These are phyloP conservation scores for Heliconius himera DNA, from an alignment of 1,140 invertebrate species.

Conservation along the genomic window DNA sequence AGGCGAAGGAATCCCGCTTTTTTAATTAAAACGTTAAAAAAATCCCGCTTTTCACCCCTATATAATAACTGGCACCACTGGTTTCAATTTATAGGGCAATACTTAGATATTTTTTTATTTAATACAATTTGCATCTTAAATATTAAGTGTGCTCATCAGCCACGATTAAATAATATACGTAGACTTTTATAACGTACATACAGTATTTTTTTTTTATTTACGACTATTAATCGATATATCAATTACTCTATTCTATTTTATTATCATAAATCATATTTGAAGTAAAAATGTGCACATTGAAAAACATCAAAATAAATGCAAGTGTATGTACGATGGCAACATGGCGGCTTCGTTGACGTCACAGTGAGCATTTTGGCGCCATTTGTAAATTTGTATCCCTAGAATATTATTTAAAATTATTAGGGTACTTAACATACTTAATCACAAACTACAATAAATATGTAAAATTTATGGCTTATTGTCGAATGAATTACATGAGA, in stretches of 20 bases:
- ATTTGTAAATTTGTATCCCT: conserved; percentile 62
- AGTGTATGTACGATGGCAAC: conserved; percentile 40
- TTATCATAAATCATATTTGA: background rate
- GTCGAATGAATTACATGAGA: background rate
- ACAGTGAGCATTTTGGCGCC: conserved; percentile 78
- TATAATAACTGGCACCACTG: too few species aligned
- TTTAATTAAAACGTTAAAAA: too few species aligned
- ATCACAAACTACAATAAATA: conserved; percentile 1
- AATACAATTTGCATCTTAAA: too few species aligned
- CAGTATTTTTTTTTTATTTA: background rate
- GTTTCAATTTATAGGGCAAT: too few species aligned
- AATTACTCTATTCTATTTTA: too few species aligned
- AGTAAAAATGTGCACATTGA: background rate
- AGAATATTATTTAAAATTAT: conserved; percentile 69
- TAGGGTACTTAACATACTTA: conserved; percentile 17
- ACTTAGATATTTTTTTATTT: too few species aligned
- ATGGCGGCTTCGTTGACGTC: conserved; percentile 61
- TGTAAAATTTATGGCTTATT: background rate
- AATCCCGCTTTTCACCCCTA: too few species aligned
- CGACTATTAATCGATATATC: too few species aligned
- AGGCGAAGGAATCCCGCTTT: too few species aligned
- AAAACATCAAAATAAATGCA: conserved; percentile 21
- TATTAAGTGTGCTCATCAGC: too few species aligned
- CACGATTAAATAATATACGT: too few species aligned
- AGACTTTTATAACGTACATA: too few species aligned